Base-by-base conservation (phyloP, 2,888 invertebrate genomes). In the Leptinotarsa juncta region DNA sequence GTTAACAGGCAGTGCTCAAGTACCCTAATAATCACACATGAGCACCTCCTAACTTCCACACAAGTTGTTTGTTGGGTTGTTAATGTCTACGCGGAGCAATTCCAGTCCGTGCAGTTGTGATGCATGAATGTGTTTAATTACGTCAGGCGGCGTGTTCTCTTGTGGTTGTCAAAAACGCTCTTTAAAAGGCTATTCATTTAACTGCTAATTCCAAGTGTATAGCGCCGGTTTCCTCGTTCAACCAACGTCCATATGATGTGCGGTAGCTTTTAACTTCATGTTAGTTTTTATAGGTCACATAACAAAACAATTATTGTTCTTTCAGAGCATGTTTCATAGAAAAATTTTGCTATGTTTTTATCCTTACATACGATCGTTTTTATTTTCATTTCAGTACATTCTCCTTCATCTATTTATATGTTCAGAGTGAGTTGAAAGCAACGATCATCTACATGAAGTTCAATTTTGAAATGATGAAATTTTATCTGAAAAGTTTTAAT, bases 31-130 rank as follows among this genome's bases (percentile, higher is more conserved):
- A 60, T 60, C 20, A 60, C 60, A 60, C 60, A 60, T 60, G 60
- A 60, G 23, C 26, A 60, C 60, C 60, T 60, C 50, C 53, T 67
- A 42, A 26, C 23, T n/a, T 18, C 15, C 42, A 67, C 53, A 26
- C 53, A 51, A 42, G 53, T 50, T 53, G 67, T 72, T 72, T 60
- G 72, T 60, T 23, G 67, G 67, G 18, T 72, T 65, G 60, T 67
- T 72, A 72, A 67, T 67, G 72, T 67, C 32, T 72, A 72, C 72
- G 72, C 57, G 67, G 49, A 50, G 67, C 50, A 72, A 72, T 72
- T 72, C 57, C n/a, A 16, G 57, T 51, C 67, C 42, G 57, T 49
- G 67, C 49, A 67, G 65, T 55, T 32, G 67, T 57, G 67, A 72
- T 72, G 48, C 53, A 23, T 60, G 26, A 53, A 53, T 14, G 42